These are phyloP conservation scores for Triplophysa yarkandensis DNA, from an alignment of 2,797 vertebrate genomes.

Conservation along the genomic window DNA sequence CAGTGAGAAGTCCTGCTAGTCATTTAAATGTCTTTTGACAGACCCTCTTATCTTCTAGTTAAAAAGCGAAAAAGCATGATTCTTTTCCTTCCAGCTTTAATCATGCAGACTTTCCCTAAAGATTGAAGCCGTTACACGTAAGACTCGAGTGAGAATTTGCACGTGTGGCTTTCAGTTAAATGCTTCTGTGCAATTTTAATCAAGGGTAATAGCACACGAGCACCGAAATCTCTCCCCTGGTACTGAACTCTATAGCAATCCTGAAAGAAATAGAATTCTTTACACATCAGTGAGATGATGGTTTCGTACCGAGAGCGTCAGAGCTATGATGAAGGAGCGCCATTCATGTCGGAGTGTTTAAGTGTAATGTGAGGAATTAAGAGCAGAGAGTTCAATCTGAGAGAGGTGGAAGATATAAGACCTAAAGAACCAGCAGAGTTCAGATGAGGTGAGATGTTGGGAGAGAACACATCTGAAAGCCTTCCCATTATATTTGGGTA, in stretches of 20 bases:
- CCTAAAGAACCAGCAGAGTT: not conserved
- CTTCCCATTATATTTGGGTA: not conserved
- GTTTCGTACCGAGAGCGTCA: slow-evolving; percentile 1
- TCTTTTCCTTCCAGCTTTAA: slow-evolving; percentile 27
- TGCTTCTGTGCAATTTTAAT: slow-evolving; percentile 48
- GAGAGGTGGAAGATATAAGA: not conserved
- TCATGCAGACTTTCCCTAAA: slow-evolving; percentile 19
- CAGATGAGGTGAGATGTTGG: not conserved
- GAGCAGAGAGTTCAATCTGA: not conserved
- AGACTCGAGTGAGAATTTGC: slow-evolving; percentile 27
- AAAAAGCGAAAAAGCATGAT: slow-evolving; percentile 15
- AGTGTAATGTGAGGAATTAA: slow-evolving; percentile 31
- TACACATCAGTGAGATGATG: slow-evolving; percentile 25
- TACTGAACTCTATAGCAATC: slow-evolving; percentile 35
- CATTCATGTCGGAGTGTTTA: not conserved
- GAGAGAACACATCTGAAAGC: not conserved
- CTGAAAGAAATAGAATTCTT: slow-evolving; percentile 17
- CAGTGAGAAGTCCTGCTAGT: slow-evolving; percentile 23
- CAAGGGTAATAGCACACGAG: slow-evolving; percentile 39
- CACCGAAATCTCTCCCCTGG: slow-evolving; percentile 25
- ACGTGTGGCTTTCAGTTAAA: slow-evolving; percentile 31
- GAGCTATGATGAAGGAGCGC: not conserved
- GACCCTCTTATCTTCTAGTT: slow-evolving; percentile 18
- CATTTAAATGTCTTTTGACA: slow-evolving; percentile 39
- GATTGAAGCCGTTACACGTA: slow-evolving; percentile 11